Evolutionary conservation across 1,140 invertebrate species (phyloP).

Genomic region (Drosophila nigromelanica): DNA sequence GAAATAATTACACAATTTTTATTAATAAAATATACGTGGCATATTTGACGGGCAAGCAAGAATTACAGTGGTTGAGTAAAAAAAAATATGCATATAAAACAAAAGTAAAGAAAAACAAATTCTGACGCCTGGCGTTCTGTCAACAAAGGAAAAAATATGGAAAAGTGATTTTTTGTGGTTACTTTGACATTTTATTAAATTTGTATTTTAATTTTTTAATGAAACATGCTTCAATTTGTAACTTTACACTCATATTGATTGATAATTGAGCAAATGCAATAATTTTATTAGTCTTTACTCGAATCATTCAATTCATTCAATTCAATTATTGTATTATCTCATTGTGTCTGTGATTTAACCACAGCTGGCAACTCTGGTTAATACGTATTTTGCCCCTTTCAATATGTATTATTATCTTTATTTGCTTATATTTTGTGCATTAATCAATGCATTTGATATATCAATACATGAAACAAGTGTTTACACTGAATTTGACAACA

Average conservation of each 20-base stretch:
- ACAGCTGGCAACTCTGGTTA: background rate
- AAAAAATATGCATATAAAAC: background rate
- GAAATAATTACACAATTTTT: conserved; percentile 15
- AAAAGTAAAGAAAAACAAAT: background rate
- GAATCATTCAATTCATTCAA: too few relatives aligned
- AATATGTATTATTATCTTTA: conserved; percentile 5
- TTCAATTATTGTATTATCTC: conserved; percentile 1
- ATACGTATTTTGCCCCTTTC: background rate
- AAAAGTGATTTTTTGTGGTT: background rate
- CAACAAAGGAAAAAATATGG: background rate
- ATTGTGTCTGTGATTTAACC: conserved; percentile 3
- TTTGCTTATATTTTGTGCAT: conserved; percentile 46
- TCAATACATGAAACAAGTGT: conserved; percentile 35
- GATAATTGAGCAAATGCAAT: conserved; percentile 56
- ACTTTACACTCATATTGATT: background rate
- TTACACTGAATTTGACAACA: conserved; percentile 45
- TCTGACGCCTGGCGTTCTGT: background rate
- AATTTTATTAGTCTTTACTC: conserved; percentile 39
- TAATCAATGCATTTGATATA: conserved; percentile 62
- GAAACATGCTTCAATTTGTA: background rate
- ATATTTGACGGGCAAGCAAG: background rate
- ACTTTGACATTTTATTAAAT: background rate
- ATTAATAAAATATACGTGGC: background rate
- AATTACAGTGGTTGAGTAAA: background rate
- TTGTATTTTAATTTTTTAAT: background rate